Conservation (phyloP, 2,797 vertebrate genomes). For the Sarcoramphus papa region DNA sequence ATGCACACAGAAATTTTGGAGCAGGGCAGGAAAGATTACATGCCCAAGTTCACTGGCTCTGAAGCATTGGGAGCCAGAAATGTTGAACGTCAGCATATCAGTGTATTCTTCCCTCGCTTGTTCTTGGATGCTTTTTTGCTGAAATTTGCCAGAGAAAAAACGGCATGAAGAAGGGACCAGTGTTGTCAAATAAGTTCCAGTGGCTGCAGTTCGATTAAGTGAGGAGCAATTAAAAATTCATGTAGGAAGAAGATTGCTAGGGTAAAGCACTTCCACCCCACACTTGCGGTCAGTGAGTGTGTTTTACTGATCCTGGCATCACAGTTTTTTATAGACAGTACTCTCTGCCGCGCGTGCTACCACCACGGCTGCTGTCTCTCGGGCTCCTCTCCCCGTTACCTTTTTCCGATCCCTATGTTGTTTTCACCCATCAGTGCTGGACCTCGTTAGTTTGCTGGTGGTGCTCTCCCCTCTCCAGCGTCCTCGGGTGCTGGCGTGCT, state of each 20-base stretch:
- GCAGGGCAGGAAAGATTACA: neutral
- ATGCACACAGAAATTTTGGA: neutral
- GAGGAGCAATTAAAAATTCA: neutral
- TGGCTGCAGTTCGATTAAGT: neutral
- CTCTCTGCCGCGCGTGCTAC: neutral
- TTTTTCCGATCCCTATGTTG: neutral
- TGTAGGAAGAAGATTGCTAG: neutral
- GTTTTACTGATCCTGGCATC: neutral
- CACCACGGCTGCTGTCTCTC: neutral
- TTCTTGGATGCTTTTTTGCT: neutral
- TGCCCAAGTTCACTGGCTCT: neutral
- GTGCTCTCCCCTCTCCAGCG: neutral
- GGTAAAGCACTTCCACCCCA: neutral
- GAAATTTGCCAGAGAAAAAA: neutral
- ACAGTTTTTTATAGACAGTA: accelerated
- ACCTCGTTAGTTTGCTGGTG: too few relatives aligned
- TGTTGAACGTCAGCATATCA: accelerated
- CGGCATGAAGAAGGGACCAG: neutral
- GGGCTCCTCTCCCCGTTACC: neutral
- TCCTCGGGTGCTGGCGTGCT: neutral
- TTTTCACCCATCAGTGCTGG: accelerated
- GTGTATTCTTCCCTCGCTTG: neutral
- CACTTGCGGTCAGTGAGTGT: neutral
- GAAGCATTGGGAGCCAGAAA: neutral
- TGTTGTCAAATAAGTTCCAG: neutral